phyloP scores from a whole-genome alignment of 2,888 invertebrate genomes.

The Luperina testacea region DNA sequence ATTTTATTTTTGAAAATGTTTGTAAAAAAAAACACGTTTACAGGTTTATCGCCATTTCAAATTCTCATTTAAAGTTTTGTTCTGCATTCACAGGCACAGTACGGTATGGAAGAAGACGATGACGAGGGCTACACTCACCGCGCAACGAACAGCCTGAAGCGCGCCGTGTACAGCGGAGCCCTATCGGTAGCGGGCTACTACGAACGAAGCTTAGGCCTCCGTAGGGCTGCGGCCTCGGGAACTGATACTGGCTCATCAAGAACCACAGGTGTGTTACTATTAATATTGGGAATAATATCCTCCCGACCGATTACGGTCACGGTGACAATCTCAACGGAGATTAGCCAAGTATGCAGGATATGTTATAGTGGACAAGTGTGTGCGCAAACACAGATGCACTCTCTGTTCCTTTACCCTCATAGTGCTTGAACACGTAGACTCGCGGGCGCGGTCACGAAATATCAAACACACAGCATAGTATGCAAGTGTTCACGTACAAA shows the following conservation, averaged over 20 bases:
- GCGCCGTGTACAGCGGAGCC: slow-evolving; percentile 96
- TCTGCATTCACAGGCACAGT: slow-evolving; percentile 91
- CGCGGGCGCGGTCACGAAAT: too few species aligned
- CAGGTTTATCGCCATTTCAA: neutral
- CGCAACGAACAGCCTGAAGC: slow-evolving; percentile 94
- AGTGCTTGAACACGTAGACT: too few species aligned
- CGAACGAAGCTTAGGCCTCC: slow-evolving; percentile 94
- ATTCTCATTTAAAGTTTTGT: neutral
- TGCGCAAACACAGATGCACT: too few species aligned
- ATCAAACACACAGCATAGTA: too few species aligned
- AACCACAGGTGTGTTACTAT: slow-evolving; percentile 91
- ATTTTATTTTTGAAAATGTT: neutral
- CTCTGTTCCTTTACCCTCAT: too few species aligned
- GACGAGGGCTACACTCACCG: slow-evolving; percentile 93
- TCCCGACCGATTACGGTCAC: neutral
- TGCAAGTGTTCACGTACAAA: too few species aligned
- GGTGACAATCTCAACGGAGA: neutral
- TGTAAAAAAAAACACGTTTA: neutral
- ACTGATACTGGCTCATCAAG: slow-evolving; percentile 95
- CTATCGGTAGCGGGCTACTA: slow-evolving; percentile 96
- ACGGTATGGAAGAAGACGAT: slow-evolving; percentile 97
- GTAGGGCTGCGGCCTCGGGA: slow-evolving; percentile 94
- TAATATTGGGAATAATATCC: neutral
- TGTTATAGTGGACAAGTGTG: neutral
- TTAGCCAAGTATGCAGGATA: neutral